A percentile compares a stretch with the other conserved stretches of the same genome.
These are phyloP conservation scores for Pseudocheirus occidentalis DNA, from an alignment of 2,797 vertebrate species.

Conservation along the genomic window DNA sequence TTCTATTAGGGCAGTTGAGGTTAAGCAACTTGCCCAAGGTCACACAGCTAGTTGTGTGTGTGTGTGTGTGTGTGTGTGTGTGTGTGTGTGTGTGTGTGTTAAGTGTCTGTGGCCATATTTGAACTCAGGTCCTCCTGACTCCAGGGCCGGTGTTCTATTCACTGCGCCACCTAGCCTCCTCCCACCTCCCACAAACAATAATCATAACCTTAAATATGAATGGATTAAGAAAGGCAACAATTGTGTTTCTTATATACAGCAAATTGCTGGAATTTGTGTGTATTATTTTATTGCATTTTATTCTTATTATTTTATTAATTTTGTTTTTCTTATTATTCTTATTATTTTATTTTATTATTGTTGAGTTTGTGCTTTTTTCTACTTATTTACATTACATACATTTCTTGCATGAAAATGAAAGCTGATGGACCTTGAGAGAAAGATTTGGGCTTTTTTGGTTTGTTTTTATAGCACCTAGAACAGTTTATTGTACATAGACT, in stretches of 20 bases:
- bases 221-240: background rate
- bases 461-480: background rate
- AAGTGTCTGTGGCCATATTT: too few relatives aligned
- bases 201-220: background rate
- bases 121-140: too few relatives aligned
- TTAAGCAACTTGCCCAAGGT: too few relatives aligned
- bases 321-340: background rate
- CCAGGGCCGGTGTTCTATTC: too few relatives aligned
- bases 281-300: background rate
- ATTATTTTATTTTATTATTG: background rate
- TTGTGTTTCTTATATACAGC: background rate
- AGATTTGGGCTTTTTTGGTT: background rate
- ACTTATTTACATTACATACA: background rate
- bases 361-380: background rate
- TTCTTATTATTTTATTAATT: background rate
- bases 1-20: too few relatives aligned
- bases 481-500: background rate
- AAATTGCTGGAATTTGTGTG: background rate
- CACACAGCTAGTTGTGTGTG: too few relatives aligned
- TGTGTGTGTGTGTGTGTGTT: too few relatives aligned
- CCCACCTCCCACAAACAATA: background rate
- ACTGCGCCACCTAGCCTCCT: too few relatives aligned
- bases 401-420: background rate
- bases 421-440: background rate
- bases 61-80: too few relatives aligned